phyloP scores from a whole-genome alignment of 30 jellyfish, hydroid and myxozoan genomes.

The Nemopilema nomurai region DNA sequence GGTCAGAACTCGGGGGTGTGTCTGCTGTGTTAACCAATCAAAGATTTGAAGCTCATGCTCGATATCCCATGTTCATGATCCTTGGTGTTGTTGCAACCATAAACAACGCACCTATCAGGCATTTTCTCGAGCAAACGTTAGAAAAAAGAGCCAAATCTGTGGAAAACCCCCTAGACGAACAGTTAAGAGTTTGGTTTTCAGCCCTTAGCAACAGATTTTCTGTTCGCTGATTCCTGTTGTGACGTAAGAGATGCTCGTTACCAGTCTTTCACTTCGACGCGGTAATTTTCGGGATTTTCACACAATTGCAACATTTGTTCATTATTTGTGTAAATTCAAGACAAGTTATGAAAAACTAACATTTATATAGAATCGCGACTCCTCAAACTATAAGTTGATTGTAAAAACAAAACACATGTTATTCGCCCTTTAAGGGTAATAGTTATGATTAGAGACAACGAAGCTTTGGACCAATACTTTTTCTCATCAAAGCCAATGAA shows the following conservation, averaged over 20 bases:
- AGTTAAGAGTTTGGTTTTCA: not conserved
- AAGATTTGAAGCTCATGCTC: too few species aligned
- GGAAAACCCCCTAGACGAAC: not conserved
- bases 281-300: not conserved
- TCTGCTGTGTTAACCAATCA: too few species aligned
- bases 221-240: not conserved
- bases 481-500: too few species aligned
- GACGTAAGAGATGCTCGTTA: not conserved
- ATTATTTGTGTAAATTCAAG: not conserved
- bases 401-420: not conserved
- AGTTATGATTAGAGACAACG: too few species aligned
- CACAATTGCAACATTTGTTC: not conserved
- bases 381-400: not conserved
- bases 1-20: too few species aligned
- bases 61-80: not conserved
- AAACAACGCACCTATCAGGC: slow-evolving; percentile 27
- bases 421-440: not conserved
- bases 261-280: not conserved
- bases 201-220: not conserved
- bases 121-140: slow-evolving; percentile 7
- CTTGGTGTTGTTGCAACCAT: slow-evolving; percentile 6
- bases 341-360: not conserved
- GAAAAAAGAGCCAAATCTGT: not conserved
- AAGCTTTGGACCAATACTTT: too few species aligned
- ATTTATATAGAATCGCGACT: not conserved